phyloP scores from a whole-genome alignment of 2,797 vertebrate species.

The Lophius americanus region DNA sequence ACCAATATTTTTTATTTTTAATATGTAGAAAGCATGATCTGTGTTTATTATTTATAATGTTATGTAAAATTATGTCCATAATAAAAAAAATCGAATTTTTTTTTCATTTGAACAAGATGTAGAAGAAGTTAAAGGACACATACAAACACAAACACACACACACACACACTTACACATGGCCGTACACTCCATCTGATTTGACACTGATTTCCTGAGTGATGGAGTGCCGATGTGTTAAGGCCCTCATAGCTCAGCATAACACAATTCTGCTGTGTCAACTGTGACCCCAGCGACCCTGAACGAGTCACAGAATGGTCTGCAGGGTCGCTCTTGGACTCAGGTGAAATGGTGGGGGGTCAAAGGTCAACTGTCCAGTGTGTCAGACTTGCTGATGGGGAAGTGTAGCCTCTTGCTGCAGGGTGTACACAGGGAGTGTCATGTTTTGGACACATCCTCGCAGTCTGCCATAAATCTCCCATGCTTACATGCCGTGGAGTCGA shows the following conservation, averaged over 20 bases:
- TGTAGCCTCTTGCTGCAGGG: slow-evolving; percentile 75
- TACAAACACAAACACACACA: slow-evolving; percentile 16
- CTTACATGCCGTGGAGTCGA: slow-evolving; percentile 55
- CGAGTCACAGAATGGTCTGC: slow-evolving; percentile 61
- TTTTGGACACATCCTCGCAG: slow-evolving; percentile 73
- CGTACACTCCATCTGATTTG: slow-evolving; percentile 55
- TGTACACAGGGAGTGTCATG: slow-evolving; percentile 77
- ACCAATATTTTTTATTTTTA: slow-evolving; percentile 32
- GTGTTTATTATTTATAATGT: too few relatives aligned
- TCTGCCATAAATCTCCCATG: slow-evolving; percentile 75
- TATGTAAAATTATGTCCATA: too few relatives aligned
- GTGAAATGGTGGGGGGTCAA: slow-evolving; percentile 72
- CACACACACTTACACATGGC: not conserved
- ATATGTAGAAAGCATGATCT: too few relatives aligned
- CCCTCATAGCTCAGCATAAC: slow-evolving; percentile 77
- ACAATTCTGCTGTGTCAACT: slow-evolving; percentile 82
- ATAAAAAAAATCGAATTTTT: too few relatives aligned
- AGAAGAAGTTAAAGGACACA: slow-evolving; percentile 4
- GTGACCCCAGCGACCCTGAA: slow-evolving; percentile 69
- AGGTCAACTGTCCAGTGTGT: slow-evolving; percentile 79
- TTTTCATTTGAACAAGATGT: not conserved
- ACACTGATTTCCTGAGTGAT: slow-evolving; percentile 75
- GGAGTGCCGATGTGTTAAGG: slow-evolving; percentile 65
- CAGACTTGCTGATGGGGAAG: slow-evolving; percentile 80
- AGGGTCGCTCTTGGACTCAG: slow-evolving; percentile 65